Percentiles rank a stretch among this genome's conserved stretches.
phyloP scores from a whole-genome alignment of 2,113 vertebrate genomes.

The Nothoprocta perdicaria region DNA sequence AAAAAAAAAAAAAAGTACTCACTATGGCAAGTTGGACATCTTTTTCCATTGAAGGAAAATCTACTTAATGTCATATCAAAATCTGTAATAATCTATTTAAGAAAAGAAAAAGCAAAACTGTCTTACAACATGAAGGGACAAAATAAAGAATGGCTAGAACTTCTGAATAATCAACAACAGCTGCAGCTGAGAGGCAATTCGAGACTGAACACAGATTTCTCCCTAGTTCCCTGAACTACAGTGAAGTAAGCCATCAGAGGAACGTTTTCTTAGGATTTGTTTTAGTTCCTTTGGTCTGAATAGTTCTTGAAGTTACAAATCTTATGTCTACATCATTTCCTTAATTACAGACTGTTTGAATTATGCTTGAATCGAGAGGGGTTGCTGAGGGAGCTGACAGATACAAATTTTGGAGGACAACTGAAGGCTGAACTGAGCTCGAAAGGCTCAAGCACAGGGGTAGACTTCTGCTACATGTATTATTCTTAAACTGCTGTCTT shows the following conservation, averaged over 20 bases:
- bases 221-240: not conserved
- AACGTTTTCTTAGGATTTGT: not conserved
- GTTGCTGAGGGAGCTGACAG: not conserved
- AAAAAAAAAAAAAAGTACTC: conserved; percentile 74
- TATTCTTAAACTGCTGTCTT: not conserved
- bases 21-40: conserved; percentile 96
- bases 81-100: conserved; percentile 95
- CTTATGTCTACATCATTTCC: not conserved
- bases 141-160: conserved; percentile 60
- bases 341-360: not conserved
- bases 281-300: not conserved
- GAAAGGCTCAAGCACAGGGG: not conserved
- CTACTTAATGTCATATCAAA: conserved; percentile 99
- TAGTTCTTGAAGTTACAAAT: conserved; percentile 13
- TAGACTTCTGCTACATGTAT: too few relatives aligned
- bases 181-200: not conserved
- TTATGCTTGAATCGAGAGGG: not conserved
- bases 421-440: not conserved
- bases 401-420: not conserved
- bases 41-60: conserved; percentile 92
- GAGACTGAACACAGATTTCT: not conserved
- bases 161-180: conserved; percentile 12
- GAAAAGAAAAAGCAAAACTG: conserved; percentile 60
- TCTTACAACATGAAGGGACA: conserved; percentile 40
- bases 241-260: not conserved